Evolutionary conservation across 2,113 vertebrate genomes (phyloP).

Genomic region (Climacteris rufus): DNA sequence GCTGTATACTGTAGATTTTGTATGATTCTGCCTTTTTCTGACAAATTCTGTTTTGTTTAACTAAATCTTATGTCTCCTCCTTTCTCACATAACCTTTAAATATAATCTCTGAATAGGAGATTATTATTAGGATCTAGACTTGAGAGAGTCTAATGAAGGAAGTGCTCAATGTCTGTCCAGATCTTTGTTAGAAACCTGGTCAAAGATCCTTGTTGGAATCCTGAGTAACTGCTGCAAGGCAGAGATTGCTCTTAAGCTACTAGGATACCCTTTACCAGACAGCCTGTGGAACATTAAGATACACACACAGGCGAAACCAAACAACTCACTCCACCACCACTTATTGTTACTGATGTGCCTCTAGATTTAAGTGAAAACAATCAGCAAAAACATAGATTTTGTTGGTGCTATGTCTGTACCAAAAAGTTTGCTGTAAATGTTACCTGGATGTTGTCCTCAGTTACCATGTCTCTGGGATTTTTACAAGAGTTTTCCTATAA

Average conservation of each 20-base stretch:
- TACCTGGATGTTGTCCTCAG: fast-evolving
- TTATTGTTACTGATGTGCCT: not conserved
- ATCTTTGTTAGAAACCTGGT: not conserved
- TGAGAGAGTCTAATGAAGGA: not conserved
- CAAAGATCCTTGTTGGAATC: not conserved
- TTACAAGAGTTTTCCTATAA: not conserved
- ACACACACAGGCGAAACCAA: fast-evolving
- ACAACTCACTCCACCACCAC: fast-evolving
- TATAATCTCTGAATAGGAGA: not conserved
- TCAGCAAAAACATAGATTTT: not conserved
- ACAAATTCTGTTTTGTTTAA: not conserved
- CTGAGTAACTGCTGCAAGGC: not conserved
- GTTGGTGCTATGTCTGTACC: not conserved
- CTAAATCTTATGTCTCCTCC: not conserved
- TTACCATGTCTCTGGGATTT: not conserved
- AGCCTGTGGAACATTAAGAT: not conserved
- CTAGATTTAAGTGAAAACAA: not conserved
- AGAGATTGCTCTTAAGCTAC: not conserved
- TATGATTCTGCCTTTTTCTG: not conserved
- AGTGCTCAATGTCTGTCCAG: not conserved
- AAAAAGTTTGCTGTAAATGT: not conserved
- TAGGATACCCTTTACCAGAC: not conserved
- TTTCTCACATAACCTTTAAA: not conserved
- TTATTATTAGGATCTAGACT: not conserved
- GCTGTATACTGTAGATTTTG: not conserved